Base-by-base conservation (phyloP, 2,113 vertebrate genomes). In the Pogonocichla stellata region DNA sequence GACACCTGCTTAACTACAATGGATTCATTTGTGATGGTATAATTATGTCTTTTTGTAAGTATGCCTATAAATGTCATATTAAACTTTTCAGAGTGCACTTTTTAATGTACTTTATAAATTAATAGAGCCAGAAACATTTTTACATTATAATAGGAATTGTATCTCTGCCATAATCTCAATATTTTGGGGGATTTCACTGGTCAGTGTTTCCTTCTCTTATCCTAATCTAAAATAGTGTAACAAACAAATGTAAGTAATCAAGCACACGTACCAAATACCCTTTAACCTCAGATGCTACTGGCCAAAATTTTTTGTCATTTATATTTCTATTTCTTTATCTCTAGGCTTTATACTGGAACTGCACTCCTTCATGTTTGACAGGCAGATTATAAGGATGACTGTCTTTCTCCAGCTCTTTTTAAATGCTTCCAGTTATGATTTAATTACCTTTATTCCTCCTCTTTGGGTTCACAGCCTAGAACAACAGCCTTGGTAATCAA, bases 401-500 rank as follows among this genome's bases (percentile, higher is more conserved):
- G 31, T 60, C 61, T 96, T 82, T 72, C 69, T 73, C 54, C 62
- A 86, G 31, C 19, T 74, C 33, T 80, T 93, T 84, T 95, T 79
- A 77, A 95, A 79, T 90, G 79, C 60, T 84, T 90, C 43, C n/a
- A 82, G 67, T 71, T 79, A 96, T 75, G n/a, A 93, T 87, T 97
- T 94, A 90, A 94, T 86, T 94, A 89, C 45, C 38, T 96, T 96
- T 78, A 67, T 75, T 65, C 45, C 36, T 89, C n/a, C 36, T 90
- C 36, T 80, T 88, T 79, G 40, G 4, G 33, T 86, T 89, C 72
- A 82, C 85, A 86, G 79, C 85, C 65, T 86, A 79, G 87, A 96
- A 87, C 75, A 92, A 36, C 45, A 94, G 47, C 45, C 53, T 94
- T 86, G n/a, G 34, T 79, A 93, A 97, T 83, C 67, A 83, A 73